A percentile compares a stretch with the other conserved stretches of the same genome.
phyloP scores from a whole-genome alignment of 30 jellyfish, hydroid and myxozoan species.

The Sanderia malayensis region DNA sequence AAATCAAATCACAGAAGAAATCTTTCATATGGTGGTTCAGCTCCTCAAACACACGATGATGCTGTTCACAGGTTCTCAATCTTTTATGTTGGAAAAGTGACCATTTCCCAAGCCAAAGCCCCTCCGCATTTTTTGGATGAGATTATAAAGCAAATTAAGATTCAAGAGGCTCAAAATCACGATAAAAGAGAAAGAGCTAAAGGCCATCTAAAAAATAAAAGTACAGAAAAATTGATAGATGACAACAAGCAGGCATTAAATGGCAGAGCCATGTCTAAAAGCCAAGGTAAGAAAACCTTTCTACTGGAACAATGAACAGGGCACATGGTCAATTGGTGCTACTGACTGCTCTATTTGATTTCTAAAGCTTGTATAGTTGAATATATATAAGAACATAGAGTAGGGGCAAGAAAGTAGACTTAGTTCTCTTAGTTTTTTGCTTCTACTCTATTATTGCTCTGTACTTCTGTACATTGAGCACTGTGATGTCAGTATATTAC shows the following conservation, averaged over 20 bases:
- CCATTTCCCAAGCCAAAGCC: conserved; percentile 85
- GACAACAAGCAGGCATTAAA: conserved; percentile 31
- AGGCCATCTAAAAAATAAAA: conserved; percentile 3
- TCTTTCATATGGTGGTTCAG: conserved; percentile 81
- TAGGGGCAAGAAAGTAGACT: too few relatives aligned
- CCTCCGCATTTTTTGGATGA: conserved; percentile 90
- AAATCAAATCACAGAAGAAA: conserved; percentile 66
- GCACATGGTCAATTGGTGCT: too few relatives aligned
- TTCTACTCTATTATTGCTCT: too few relatives aligned
- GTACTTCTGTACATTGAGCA: too few relatives aligned
- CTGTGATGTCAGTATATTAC: too few relatives aligned
- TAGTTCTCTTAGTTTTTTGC: too few relatives aligned
- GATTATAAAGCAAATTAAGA: conserved; percentile 62
- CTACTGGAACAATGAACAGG: too few relatives aligned
- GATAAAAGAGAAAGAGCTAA: conserved; percentile 11
- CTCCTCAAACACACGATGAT: conserved; percentile 46
- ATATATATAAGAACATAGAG: too few relatives aligned
- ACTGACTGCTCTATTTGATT: too few relatives aligned
- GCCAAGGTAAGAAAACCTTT: background rate
- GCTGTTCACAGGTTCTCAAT: conserved; percentile 83
- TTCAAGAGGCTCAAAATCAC: conserved; percentile 17
- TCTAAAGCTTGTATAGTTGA: too few relatives aligned
- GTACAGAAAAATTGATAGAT: conserved; percentile 27
- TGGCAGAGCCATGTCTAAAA: conserved; percentile 22
- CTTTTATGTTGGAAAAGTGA: conserved; percentile 91